Percentiles rank a stretch among this genome's conserved stretches.
phyloP scores from a whole-genome alignment of 2,797 vertebrate species.

The Amblyraja radiata region DNA sequence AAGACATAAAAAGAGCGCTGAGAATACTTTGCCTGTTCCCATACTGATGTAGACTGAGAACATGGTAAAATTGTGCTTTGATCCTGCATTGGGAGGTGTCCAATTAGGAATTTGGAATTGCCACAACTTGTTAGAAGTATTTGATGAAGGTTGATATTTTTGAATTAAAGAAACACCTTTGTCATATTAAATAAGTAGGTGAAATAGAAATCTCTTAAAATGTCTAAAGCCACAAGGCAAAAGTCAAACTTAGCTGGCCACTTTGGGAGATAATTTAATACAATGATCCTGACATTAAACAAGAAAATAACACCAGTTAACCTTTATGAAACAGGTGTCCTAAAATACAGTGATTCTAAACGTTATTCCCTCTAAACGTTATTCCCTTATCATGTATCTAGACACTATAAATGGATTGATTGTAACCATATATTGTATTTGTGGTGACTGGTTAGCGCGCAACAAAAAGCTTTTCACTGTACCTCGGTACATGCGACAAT shows the following conservation, averaged over 20 bases:
- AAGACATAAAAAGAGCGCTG: background rate
- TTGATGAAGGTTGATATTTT: background rate
- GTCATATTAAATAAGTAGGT: background rate
- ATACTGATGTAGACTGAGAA: background rate
- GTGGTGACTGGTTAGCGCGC: no score
- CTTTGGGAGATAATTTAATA: background rate
- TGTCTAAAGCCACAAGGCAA: background rate
- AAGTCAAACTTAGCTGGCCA: background rate
- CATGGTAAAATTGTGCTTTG: background rate
- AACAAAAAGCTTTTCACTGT: no score
- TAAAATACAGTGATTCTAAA: background rate
- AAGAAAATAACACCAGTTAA: background rate
- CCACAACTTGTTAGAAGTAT: background rate
- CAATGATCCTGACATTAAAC: background rate
- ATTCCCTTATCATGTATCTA: no score
- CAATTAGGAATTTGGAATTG: background rate
- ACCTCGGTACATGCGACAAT: no score
- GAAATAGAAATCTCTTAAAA: background rate
- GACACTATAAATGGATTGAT: no score
- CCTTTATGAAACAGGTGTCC: background rate
- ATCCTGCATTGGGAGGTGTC: background rate
- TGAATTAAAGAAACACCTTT: background rate
- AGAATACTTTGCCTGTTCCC: background rate
- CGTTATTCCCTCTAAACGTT: no score
- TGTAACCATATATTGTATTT: no score